A percentile compares a stretch with the other conserved stretches of the same genome.
phyloP scores from a whole-genome alignment of 2,797 vertebrate species.

The Gymnodraco acuticeps region DNA sequence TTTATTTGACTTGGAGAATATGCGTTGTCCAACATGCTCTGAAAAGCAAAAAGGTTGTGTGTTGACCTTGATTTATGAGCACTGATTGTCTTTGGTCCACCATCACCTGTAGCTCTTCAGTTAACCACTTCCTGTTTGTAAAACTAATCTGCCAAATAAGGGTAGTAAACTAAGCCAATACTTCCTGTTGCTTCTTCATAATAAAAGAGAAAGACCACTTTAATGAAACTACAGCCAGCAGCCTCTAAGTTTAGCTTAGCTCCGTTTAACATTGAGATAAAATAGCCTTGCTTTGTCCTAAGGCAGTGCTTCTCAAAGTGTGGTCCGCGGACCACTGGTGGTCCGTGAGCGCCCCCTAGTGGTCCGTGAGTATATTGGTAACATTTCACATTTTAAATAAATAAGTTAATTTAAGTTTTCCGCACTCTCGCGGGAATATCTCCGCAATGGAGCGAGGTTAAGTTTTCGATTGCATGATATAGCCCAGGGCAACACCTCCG shows the following conservation, averaged over 20 bases:
- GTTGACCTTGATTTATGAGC: not conserved
- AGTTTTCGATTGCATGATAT: too few relatives aligned
- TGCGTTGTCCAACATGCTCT: not conserved
- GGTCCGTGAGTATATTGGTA: too few relatives aligned
- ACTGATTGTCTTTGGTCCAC: not conserved
- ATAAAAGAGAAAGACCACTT: conserved; percentile 29
- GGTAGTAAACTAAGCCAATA: not conserved
- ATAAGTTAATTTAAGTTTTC: too few relatives aligned
- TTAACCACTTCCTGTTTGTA: conserved; percentile 14
- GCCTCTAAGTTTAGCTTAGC: too few relatives aligned
- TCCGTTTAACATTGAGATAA: not conserved
- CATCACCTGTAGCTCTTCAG: not conserved
- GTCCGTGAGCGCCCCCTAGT: too few relatives aligned
- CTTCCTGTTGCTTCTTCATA: conserved; percentile 48
- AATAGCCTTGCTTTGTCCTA: too few relatives aligned
- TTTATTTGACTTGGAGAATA: not conserved
- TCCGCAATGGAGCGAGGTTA: too few relatives aligned
- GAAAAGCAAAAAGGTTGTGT: not conserved
- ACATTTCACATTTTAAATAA: too few relatives aligned
- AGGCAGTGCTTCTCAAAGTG: too few relatives aligned
- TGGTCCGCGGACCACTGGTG: too few relatives aligned
- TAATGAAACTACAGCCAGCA: not conserved
- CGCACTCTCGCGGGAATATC: too few relatives aligned
- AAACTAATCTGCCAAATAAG: not conserved
- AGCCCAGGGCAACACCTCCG: too few relatives aligned